phyloP scores from a whole-genome alignment of 2,888 invertebrate species.

The Brachyptera putata region DNA sequence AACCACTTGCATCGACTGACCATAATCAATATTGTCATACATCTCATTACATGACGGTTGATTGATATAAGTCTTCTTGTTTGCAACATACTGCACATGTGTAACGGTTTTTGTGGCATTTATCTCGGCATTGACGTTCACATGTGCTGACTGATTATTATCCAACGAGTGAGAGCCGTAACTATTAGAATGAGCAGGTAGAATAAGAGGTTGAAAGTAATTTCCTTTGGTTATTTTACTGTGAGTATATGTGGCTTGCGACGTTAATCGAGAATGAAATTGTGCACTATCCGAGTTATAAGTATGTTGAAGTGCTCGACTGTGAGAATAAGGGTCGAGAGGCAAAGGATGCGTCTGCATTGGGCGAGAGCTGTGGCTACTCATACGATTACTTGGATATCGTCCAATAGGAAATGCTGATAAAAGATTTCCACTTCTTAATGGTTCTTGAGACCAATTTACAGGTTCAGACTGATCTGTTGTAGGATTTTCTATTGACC shows the following conservation, averaged over 20 bases:
- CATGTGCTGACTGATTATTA: too few relatives aligned
- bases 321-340: background rate
- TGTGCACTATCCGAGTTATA: conserved; percentile 2
- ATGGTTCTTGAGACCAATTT: background rate
- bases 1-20: conserved; percentile 14
- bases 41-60: conserved; percentile 5
- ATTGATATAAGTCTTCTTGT: background rate
- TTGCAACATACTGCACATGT: background rate
- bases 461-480: background rate
- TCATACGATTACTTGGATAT: background rate
- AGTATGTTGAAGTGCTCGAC: background rate
- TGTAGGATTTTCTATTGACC: background rate
- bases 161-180: background rate
- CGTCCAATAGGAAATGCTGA: background rate
- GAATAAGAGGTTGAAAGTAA: background rate
- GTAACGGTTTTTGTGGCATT: background rate
- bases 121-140: background rate
- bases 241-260: background rate
- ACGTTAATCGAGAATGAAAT: background rate
- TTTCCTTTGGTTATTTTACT: background rate
- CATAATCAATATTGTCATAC: background rate
- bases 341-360: background rate
- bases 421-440: background rate
- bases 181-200: background rate
- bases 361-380: background rate